These are phyloP conservation scores for Protomyctophum bolini DNA, from an alignment of 2,113 vertebrate genomes.

Conservation along the genomic window DNA sequence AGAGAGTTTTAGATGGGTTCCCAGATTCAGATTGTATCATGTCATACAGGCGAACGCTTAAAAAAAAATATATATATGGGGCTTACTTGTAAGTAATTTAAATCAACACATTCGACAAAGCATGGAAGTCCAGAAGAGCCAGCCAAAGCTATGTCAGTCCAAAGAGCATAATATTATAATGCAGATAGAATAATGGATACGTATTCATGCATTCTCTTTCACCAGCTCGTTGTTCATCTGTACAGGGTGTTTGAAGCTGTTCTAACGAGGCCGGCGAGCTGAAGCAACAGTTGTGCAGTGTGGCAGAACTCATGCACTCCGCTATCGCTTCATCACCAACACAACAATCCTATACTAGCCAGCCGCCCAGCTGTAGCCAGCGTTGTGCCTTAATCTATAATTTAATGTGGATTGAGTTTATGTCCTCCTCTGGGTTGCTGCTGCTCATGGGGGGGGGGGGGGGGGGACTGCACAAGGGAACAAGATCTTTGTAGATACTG, in stretches of 20 bases:
- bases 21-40: no score
- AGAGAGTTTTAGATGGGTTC: no score
- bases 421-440: conserved; percentile 65
- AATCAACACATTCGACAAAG: neutral
- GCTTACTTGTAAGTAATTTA: no score
- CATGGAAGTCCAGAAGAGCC: neutral
- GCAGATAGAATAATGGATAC: conserved; percentile 35
- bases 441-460: conserved; percentile 56
- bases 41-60: no score
- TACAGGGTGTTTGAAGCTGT: conserved; percentile 66
- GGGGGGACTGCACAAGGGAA: conserved; percentile 44
- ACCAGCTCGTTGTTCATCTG: conserved; percentile 52
- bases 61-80: no score
- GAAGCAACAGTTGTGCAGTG: conserved; percentile 60
- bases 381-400: conserved; percentile 78
- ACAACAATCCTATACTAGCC: conserved; percentile 32
- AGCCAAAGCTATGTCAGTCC: neutral
- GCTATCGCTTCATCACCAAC: conserved; percentile 18
- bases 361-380: conserved; percentile 54
- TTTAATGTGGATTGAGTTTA: conserved; percentile 73
- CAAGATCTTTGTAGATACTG: conserved; percentile 53
- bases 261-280: conserved; percentile 69
- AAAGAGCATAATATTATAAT: conserved; percentile 28
- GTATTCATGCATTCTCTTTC: conserved; percentile 69
- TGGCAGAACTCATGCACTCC: conserved; percentile 38